Conservation (phyloP, 2,888 invertebrate genomes). For the Platynereis dumerilii region DNA sequence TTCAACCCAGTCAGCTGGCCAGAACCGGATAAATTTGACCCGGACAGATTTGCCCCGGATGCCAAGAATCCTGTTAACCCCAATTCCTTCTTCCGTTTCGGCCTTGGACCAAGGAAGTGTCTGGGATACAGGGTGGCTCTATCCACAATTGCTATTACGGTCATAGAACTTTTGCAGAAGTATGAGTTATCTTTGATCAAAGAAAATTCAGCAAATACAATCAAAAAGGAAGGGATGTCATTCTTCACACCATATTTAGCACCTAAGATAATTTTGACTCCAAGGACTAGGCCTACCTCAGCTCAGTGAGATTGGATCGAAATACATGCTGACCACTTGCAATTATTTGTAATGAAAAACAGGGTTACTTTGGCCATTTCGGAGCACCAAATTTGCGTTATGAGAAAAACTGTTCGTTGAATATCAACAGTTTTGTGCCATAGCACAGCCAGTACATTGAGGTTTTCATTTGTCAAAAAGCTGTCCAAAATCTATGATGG, state of each 20-base stretch:
- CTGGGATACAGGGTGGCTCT: conserved; percentile 10
- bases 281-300: no score
- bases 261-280: not conserved
- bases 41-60: conserved; percentile 2
- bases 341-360: no score
- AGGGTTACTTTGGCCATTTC: no score
- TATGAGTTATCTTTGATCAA: not conserved
- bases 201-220: not conserved
- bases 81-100: conserved; percentile 15
- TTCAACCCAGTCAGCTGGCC: conserved; percentile 16
- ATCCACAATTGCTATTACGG: conserved; percentile 1
- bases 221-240: conserved; percentile 7
- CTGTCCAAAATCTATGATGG: no score
- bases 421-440: no score
- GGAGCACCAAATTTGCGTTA: no score
- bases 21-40: conserved; percentile 22
- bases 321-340: no score
- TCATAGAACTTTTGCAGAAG: conserved; percentile 4
- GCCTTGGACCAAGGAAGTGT: conserved; percentile 17
- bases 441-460: no score
- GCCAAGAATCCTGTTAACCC: not conserved
- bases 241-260: conserved; percentile 16
- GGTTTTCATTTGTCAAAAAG: no score
- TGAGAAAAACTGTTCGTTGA: no score
- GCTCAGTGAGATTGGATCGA: no score